A percentile compares a stretch with the other conserved stretches of the same genome.
Conservation (phyloP, 2,113 vertebrate genomes). For the Xenus cinereus region DNA sequence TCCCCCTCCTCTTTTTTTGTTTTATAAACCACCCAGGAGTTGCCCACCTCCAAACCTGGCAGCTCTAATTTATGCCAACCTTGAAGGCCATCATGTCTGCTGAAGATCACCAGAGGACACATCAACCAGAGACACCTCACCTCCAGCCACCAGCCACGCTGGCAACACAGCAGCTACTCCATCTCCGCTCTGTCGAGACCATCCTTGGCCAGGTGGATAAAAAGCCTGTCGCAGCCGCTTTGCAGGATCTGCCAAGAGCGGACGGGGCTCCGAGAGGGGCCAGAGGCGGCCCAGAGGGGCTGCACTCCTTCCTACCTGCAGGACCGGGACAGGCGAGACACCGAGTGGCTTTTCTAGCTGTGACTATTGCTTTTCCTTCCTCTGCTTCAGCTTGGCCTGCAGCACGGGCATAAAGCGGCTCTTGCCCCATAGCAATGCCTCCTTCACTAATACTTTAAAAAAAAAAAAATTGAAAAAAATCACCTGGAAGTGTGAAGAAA, state of each 20-base stretch:
- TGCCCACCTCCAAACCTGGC: neutral
- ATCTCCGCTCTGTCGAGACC: neutral
- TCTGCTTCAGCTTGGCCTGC: neutral
- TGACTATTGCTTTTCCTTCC: neutral
- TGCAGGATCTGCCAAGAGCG: neutral
- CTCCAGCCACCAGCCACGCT: neutral
- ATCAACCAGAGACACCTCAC: neutral
- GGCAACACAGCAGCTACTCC: neutral
- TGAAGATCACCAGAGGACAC: neutral
- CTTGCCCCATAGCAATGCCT: neutral
- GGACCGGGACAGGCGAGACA: neutral
- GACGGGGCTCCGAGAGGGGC: neutral
- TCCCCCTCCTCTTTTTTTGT: neutral
- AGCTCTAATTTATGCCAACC: neutral
- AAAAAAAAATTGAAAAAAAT: neutral
- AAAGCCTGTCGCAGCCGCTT: neutral
- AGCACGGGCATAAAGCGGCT: neutral
- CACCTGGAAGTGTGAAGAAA: slow-evolving; percentile 2
- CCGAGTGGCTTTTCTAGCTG: neutral
- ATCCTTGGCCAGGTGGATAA: neutral
- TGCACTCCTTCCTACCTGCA: neutral
- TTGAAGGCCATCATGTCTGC: neutral
- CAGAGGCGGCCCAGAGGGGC: neutral
- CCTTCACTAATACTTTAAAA: neutral
- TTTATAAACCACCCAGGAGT: neutral